These are phyloP conservation scores for Drosophila bocqueti DNA, from an alignment of 1,140 invertebrate species.

Conservation along the genomic window DNA sequence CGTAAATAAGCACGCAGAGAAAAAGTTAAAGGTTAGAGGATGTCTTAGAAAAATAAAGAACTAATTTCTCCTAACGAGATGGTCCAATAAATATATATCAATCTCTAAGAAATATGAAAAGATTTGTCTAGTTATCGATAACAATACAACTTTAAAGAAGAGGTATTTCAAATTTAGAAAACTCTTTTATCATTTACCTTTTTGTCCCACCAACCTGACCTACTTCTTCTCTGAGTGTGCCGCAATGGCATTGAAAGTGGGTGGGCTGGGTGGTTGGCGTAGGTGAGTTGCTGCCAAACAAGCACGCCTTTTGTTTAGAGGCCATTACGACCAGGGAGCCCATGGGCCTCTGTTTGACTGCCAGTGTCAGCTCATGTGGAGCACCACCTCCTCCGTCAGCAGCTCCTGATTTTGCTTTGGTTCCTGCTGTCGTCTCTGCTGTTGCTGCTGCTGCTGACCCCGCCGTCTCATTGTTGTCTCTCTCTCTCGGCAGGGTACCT, in stretches of 20 bases:
- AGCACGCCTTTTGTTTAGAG: constrained; percentile 78
- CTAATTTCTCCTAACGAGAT: background rate
- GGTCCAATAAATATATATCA: background rate
- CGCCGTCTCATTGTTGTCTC: constrained; percentile 68
- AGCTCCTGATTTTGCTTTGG: constrained; percentile 17
- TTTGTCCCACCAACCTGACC: background rate
- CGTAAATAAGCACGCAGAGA: background rate
- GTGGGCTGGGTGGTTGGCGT: constrained; percentile 5
- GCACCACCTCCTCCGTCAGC: constrained; percentile 19
- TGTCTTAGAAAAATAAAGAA: background rate
- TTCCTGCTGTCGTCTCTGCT: constrained; percentile 10
- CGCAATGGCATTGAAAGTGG: constrained; percentile 56
- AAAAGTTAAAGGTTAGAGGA: background rate
- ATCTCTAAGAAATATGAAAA: background rate
- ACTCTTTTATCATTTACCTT: background rate
- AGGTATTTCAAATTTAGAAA: background rate
- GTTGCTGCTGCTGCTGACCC: constrained; percentile 44
- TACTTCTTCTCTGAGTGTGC: constrained; percentile 1
- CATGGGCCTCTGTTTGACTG: constrained; percentile 55
- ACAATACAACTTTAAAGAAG: background rate
- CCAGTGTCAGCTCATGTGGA: constrained; percentile 57
- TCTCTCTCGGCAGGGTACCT: constrained; percentile 34
- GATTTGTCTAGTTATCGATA: background rate
- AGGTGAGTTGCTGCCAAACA: constrained; percentile 48
- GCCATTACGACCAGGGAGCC: constrained; percentile 47